Conservation (phyloP, 2,888 invertebrate genomes). For the Petrolisthes manimaculis region DNA sequence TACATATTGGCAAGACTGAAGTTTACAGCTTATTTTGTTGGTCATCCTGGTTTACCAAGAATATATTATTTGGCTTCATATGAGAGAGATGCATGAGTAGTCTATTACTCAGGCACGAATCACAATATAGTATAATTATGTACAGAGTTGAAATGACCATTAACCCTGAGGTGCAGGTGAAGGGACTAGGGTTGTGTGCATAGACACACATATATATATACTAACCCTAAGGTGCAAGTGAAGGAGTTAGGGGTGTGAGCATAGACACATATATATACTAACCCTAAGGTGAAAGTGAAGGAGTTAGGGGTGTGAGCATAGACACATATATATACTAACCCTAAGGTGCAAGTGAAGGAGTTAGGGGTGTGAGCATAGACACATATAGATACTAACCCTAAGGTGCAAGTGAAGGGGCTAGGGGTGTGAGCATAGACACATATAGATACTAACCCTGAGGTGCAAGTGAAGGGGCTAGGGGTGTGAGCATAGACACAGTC, state of each 20-base stretch:
- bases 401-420: slow-evolving; percentile 34
- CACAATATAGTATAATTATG: background rate
- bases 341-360: slow-evolving; percentile 32
- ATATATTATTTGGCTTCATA: background rate
- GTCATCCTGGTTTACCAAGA: background rate
- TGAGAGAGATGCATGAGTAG: background rate
- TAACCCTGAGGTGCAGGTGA: slow-evolving; percentile 39
- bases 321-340: slow-evolving; percentile 32
- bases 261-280: slow-evolving; percentile 28
- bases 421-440: slow-evolving; percentile 40
- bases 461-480: slow-evolving; percentile 37
- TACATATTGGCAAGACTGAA: too few species aligned
- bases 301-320: slow-evolving; percentile 35
- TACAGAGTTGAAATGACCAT: background rate
- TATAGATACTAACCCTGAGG: slow-evolving; percentile 19
- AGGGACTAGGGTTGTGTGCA: slow-evolving; percentile 36
- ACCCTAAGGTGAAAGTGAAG: slow-evolving; percentile 34
- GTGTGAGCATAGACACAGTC: slow-evolving; percentile 42
- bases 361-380: slow-evolving; percentile 36
- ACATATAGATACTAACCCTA: slow-evolving; percentile 34
- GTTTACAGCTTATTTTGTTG: background rate
- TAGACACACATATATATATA: slow-evolving; percentile 25
- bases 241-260: slow-evolving; percentile 36
- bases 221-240: slow-evolving; percentile 34
- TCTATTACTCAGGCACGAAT: too few species aligned